These are phyloP conservation scores for Choristoneura rosaceana DNA, from an alignment of 2,888 invertebrate genomes.

Conservation along the genomic window DNA sequence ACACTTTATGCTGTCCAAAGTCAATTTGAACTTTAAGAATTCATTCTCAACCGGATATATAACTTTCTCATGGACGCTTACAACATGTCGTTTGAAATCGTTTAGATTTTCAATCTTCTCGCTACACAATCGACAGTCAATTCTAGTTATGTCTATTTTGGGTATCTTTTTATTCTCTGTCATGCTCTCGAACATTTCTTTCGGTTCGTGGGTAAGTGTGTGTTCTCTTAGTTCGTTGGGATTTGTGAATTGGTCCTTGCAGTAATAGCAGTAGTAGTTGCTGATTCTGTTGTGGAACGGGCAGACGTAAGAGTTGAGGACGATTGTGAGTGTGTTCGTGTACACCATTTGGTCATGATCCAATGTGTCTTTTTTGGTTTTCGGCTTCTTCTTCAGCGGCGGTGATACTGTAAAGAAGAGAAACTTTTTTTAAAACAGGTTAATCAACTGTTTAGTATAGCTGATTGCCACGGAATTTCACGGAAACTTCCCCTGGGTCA, in stretches of 20 bases:
- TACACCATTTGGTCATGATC: conserved; percentile 69
- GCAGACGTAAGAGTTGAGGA: conserved; percentile 70
- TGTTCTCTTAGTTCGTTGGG: conserved; percentile 72
- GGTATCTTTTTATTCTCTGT: conserved; percentile 74
- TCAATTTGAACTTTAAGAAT: conserved; percentile 70
- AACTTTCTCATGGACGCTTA: conserved; percentile 55
- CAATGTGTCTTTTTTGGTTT: conserved; percentile 19
- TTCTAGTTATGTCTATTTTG: conserved; percentile 74
- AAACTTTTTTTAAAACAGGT: background rate
- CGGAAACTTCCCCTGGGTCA: no score
- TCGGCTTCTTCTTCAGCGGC: conserved; percentile 50
- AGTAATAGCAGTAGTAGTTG: conserved; percentile 77
- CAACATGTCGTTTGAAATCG: conserved; percentile 64
- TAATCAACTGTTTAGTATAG: no score
- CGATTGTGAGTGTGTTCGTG: conserved; percentile 66
- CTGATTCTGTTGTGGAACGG: conserved; percentile 74
- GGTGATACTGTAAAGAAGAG: conserved; percentile 43
- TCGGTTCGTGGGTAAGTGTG: conserved; percentile 69
- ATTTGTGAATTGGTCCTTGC: conserved; percentile 74
- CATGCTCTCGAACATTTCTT: conserved; percentile 60
- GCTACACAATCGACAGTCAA: conserved; percentile 72
- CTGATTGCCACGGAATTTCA: no score
- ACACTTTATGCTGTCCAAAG: conserved; percentile 66
- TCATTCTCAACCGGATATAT: conserved; percentile 67
- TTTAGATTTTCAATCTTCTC: conserved; percentile 69